Conservation (phyloP, 2,113 vertebrate genomes). For the Nothocercus julius region DNA sequence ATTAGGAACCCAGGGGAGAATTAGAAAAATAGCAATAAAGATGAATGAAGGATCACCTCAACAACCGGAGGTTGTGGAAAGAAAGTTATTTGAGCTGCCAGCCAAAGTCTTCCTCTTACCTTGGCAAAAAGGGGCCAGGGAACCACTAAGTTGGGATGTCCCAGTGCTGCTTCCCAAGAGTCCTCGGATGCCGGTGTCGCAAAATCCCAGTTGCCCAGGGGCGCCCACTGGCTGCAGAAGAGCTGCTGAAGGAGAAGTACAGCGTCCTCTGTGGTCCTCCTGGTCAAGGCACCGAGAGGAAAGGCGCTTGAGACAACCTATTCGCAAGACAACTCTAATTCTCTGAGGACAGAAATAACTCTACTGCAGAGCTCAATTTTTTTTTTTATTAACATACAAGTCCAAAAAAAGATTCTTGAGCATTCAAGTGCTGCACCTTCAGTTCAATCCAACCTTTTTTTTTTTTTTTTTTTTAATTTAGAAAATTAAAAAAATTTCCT, state of each 20-base stretch:
- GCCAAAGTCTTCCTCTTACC: not conserved
- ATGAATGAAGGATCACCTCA: not conserved
- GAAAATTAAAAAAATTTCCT: not conserved
- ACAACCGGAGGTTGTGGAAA: not conserved
- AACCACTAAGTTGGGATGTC: not conserved
- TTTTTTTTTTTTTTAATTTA: not conserved
- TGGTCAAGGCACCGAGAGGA: not conserved
- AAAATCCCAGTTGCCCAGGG: not conserved
- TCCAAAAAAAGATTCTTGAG: not conserved
- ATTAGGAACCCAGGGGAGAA: not conserved
- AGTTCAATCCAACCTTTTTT: not conserved
- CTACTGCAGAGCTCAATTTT: not conserved
- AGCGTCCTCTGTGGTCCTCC: not conserved
- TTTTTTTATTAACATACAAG: not conserved
- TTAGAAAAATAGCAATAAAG: not conserved
- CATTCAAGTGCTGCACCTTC: not conserved
- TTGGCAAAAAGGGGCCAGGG: not conserved
- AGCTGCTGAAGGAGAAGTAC: not conserved
- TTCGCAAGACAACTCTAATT: not conserved
- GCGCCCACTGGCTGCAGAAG: not conserved
- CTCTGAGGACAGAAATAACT: not conserved
- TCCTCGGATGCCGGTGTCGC: not conserved
- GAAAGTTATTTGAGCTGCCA: fast-evolving
- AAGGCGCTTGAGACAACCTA: not conserved
- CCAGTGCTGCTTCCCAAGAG: not conserved